Evolutionary conservation across 2,888 invertebrate genomes (phyloP).

Genomic region (Lordiphosa andalusiaca): DNA sequence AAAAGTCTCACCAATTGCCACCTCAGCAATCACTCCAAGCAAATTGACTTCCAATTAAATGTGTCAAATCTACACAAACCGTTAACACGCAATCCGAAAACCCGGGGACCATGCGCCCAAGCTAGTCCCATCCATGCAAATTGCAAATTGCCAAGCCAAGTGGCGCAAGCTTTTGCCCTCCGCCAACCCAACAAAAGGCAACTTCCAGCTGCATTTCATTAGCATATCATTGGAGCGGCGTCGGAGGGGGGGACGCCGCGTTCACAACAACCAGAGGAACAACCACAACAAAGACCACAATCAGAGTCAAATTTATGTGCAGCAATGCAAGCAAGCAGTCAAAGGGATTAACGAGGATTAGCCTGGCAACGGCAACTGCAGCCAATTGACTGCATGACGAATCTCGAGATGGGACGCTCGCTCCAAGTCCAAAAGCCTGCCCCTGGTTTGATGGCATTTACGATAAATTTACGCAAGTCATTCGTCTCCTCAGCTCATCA

Average conservation of each 20-base stretch:
- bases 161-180: background rate
- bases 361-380: slow-evolving; percentile 29
- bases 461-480: slow-evolving; percentile 79
- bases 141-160: slow-evolving; percentile 24
- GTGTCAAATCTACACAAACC: slow-evolving; percentile 40
- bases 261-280: slow-evolving; percentile 21
- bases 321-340: slow-evolving; percentile 22
- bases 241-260: slow-evolving; percentile 32
- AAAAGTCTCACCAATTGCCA: slow-evolving; percentile 25
- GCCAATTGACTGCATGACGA: slow-evolving; percentile 49
- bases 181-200: slow-evolving; percentile 2
- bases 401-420: slow-evolving; percentile 19
- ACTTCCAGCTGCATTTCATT: slow-evolving; percentile 54
- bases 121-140: slow-evolving; percentile 32
- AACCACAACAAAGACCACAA: slow-evolving; percentile 22
- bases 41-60: slow-evolving; percentile 70
- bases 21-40: slow-evolving; percentile 29
- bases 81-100: slow-evolving; percentile 28
- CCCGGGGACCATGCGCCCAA: slow-evolving; percentile 2
- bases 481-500: slow-evolving; percentile 73
- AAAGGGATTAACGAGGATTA: slow-evolving; percentile 73
- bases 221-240: slow-evolving; percentile 50
- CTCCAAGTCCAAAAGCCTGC: background rate
- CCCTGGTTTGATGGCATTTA: slow-evolving; percentile 71
- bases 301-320: slow-evolving; percentile 54